Evolutionary conservation across 2,888 invertebrate genomes (phyloP), one percentile per base, ranked within the genome.

Genomic region (Lepidochitona cinerea): DNA sequence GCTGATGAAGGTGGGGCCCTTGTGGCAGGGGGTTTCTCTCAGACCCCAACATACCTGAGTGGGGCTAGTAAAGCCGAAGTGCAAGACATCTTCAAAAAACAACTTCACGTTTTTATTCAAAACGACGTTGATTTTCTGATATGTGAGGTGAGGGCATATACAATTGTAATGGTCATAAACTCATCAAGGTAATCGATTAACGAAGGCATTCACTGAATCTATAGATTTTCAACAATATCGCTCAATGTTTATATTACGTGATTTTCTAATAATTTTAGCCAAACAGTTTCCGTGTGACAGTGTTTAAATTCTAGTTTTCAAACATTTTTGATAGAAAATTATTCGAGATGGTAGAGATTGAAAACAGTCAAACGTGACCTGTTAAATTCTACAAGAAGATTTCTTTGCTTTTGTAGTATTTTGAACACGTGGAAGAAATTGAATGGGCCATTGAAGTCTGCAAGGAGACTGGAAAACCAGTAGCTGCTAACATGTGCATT

Each of bases 401-500:
- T 49, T 49, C 4, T 7, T 49, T 49, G 49, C 2, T n/a, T 49
- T 18, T 49, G 4, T 7, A 89, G 89, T 90, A 90, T 79, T 90
- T 90, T 72, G 89, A 90, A 74, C 89, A 90, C 75, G 84, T 90
- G 12, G 90, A 91, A 75, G 90, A 91, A 80, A 89, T 90, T 73
- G 90, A 88, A 77, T 90, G 89, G 90, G 90, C 90, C 23, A 89
- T 90, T 70, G 87, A 90, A 73, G 89, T 88, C 29, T 87, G 87
- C 76, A 82, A 83, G 70, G 82, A 82, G 59, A 82, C 85, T 4
- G 81, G 82, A 1, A 79, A 87, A 37, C 86, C 90, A 0, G 88
- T 91, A 5, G 90, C 88, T n/a, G 86, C 89, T n/a, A 87, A 86
- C 70, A 90, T 91, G 91, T 91, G 91, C 78, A 91, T 91, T 68